Conservation (phyloP, 2,113 vertebrate species). For the Otis tarda region DNA sequence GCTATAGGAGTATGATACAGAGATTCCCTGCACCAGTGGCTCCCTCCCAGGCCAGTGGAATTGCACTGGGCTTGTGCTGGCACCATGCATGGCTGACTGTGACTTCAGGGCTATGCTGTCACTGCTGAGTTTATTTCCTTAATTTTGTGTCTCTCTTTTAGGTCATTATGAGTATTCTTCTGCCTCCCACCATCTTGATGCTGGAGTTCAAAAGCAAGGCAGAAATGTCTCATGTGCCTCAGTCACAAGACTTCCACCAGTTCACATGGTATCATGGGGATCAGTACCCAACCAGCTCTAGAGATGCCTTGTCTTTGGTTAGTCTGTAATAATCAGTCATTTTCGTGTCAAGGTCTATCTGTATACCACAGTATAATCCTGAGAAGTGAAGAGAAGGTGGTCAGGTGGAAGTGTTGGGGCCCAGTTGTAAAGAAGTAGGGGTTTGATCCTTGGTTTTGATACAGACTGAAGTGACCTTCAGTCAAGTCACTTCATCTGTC, state of each 20-base stretch:
- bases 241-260: slow-evolving; percentile 85
- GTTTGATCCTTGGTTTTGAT: neutral
- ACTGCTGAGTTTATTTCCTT: neutral
- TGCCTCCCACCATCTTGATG: slow-evolving; percentile 89
- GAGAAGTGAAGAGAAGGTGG: neutral
- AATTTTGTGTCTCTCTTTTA: slow-evolving; percentile 51
- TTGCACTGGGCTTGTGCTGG: neutral
- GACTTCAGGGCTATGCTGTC: neutral
- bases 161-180: slow-evolving; percentile 91
- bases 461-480: neutral
- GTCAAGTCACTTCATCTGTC: neutral
- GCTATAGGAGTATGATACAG: neutral
- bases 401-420: neutral
- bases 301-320: slow-evolving; percentile 58
- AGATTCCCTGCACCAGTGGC: neutral
- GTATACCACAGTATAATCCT: neutral
- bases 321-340: slow-evolving; percentile 15
- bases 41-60: neutral
- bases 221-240: slow-evolving; percentile 97
- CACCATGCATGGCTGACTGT: neutral
- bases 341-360: neutral
- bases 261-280: slow-evolving; percentile 81
- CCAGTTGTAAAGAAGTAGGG: neutral
- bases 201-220: slow-evolving; percentile 97
- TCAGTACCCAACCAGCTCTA: slow-evolving; percentile 44